Evolutionary conservation across 2,888 invertebrate genomes (phyloP).

Genomic region (Zonitis immaculata): DNA sequence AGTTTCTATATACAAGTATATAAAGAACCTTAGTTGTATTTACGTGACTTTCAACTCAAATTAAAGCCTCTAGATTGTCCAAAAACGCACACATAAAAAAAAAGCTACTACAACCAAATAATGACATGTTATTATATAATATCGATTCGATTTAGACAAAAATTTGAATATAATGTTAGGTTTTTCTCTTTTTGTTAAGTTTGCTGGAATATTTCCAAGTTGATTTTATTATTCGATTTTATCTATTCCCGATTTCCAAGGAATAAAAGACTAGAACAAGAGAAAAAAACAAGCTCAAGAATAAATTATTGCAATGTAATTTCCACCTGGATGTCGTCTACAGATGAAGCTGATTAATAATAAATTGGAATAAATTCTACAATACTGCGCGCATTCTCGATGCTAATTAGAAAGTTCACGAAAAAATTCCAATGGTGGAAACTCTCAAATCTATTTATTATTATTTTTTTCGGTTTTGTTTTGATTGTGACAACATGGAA

Average conservation of each 20-base stretch:
- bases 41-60: not conserved
- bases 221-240: not conserved
- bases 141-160: not conserved
- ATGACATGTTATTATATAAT: not conserved
- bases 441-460: too few relatives aligned
- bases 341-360: too few relatives aligned
- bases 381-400: not conserved
- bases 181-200: not conserved
- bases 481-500: slow-evolving; percentile 11
- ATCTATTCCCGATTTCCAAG: not conserved
- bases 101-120: not conserved
- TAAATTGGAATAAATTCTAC: not conserved
- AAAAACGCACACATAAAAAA: not conserved
- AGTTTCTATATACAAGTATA: not conserved
- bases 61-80: too few relatives aligned
- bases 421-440: not conserved
- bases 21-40: too few relatives aligned
- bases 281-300: not conserved
- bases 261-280: not conserved
- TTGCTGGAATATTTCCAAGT: not conserved
- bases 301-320: too few relatives aligned
- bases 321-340: too few relatives aligned
- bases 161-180: not conserved
- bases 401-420: not conserved
- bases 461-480: not conserved